Conservation (phyloP, 64 coral and sea anemone species). For the Trachythela sp. region DNA sequence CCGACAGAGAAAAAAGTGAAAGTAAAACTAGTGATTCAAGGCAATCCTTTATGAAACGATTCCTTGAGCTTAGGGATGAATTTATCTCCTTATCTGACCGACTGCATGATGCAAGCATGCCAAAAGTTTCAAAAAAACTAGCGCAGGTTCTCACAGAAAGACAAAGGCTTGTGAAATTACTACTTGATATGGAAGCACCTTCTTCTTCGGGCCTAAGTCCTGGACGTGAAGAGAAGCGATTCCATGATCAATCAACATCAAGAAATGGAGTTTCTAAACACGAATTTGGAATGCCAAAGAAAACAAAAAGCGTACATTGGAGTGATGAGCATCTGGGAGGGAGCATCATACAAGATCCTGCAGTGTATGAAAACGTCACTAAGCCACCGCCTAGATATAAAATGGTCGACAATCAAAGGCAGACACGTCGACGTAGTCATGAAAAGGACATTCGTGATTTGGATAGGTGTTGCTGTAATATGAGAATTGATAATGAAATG, state of each 20-base stretch:
- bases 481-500: not conserved
- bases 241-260: not conserved
- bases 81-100: not conserved
- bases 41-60: not conserved
- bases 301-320: conserved; percentile 13
- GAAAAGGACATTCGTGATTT: no score
- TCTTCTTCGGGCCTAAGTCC: not conserved
- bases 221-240: not conserved
- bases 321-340: conserved; percentile 12
- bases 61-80: not conserved
- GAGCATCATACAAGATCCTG: not conserved
- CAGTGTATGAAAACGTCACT: not conserved
- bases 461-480: not conserved
- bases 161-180: not conserved
- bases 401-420: not conserved
- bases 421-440: not conserved
- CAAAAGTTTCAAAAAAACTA: not conserved
- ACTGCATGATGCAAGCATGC: not conserved
- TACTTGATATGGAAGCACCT: not conserved
- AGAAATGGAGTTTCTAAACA: not conserved
- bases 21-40: not conserved
- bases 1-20: not conserved
- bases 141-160: not conserved
- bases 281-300: not conserved
- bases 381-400: not conserved